Evolutionary conservation across 2,113 vertebrate species (phyloP), one percentile per base, ranked within the genome.

Genomic region (Rhynchomys soricoides): DNA sequence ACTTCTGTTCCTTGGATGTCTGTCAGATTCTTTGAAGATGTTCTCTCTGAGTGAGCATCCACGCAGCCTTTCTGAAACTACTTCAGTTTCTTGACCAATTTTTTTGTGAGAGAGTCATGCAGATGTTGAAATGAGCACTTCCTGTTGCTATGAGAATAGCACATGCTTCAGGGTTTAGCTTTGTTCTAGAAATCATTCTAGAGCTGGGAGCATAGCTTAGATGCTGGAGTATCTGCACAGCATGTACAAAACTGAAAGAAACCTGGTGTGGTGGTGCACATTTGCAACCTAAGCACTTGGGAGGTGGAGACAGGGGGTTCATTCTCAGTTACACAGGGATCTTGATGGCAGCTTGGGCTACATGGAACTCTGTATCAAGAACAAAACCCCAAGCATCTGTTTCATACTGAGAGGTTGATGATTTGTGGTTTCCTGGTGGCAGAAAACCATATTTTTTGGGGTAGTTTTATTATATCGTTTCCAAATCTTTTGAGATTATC

Each of bases 371-470:
- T 19, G 31, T 50, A 59, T 86, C 43, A 13, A 22, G 40, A 48
- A 50, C 31, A 86, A 22, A 48, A 68, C 19, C 21, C 17, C 17
- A 85, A 85, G 40, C 5, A 66, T 66, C n/a, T 86, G 0, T 87
- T 50, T 68, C 31, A 50, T 87, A 37, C 22, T 79, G 22, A 79
- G 82, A 37, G 12, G 52, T 78, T 85, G 87, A 71, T 91, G 85
- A 64, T 37, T 57, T 86, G 22, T 90, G 55, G 64, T 78, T 93
- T 86, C 68, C 43, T 93, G 50, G 40, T 82, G 31, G n/a, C 57
- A 19, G 79, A 48, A 81, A 90, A 68, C 31, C 79, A 21, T 93
- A 16, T 75, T 96, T 90, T 95, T 90, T 59, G 79, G 86, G n/a
- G n/a, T 79, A 52, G 26, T 92, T 68, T 90, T 79, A 59, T 55